Percentiles rank a stretch among this genome's conserved stretches.
Evolutionary conservation across 2,797 vertebrate genomes (phyloP).

Genomic region (Sphenodon punctatus): DNA sequence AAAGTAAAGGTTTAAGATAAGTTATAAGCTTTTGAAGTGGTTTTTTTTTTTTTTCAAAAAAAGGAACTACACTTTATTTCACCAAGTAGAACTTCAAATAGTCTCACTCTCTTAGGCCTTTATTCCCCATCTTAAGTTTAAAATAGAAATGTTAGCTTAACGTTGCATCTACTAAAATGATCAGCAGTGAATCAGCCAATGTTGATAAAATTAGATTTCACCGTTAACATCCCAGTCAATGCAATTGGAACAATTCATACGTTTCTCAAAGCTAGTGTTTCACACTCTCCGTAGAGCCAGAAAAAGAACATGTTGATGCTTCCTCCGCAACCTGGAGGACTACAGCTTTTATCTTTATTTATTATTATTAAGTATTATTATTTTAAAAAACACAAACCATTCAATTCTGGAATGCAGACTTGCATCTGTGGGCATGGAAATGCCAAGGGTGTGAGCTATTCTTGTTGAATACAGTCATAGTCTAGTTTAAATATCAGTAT

Average conservation of each 20-base stretch:
- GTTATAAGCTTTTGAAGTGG: too few species aligned
- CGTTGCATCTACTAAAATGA: neutral
- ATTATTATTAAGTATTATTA: too few species aligned
- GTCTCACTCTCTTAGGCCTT: too few species aligned
- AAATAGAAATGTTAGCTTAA: fast-evolving
- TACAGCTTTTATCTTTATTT: too few species aligned
- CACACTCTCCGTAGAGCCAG: neutral
- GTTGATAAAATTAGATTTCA: neutral
- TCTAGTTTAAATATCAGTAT: fast-evolving
- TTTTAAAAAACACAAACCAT: neutral
- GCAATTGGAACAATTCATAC: neutral
- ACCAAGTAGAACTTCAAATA: too few species aligned
- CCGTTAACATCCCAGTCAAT: fast-evolving
- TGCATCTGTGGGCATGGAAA: fast-evolving
- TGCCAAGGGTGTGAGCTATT: neutral
- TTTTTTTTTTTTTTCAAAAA: too few species aligned
- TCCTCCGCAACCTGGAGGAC: neutral
- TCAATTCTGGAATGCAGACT: neutral
- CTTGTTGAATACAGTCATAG: fast-evolving
- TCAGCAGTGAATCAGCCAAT: neutral
- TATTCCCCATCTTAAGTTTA: too few species aligned
- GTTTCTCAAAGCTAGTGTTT: neutral
- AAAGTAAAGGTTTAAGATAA: too few species aligned
- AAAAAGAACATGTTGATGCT: neutral
- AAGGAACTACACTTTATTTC: too few species aligned